Base-by-base conservation (phyloP, 2,888 invertebrate genomes). In the Eristalinus aeneus region DNA sequence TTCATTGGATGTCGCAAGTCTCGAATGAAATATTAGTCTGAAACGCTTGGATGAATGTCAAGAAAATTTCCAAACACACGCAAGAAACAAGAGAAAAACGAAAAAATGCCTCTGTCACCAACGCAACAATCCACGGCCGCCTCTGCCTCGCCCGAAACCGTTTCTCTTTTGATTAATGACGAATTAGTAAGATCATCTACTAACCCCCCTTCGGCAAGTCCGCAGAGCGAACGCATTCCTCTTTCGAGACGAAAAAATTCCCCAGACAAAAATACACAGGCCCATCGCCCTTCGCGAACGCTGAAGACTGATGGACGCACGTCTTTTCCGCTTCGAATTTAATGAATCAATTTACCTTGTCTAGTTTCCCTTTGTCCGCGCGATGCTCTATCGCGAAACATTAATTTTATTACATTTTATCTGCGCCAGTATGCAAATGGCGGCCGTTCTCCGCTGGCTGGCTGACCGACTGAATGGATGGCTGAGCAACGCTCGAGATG, bases 401-500 rank as follows among this genome's bases (percentile, higher is more conserved):
- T 83, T 87, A 83, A 86, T 82, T 86, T 86, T 82, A 86, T 82
- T 74, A 82, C 65, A 77, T 63, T 81, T 82, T 86, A 86, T 86
- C 86, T 86, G 82, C 81, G 82, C 82, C 39, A 74, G 31, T 82
- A 86, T 86, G 82, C 61, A 86, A 86, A 86, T 86, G 67, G 36
- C 36, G 11, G 56, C 54, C 61, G 31, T 31, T 22, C 56, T 20
- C 12, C n/a, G n/a, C n/a, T n/a, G n/a, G 54, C 22, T 8, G 54
- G 4, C 11, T 12, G 39, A 39, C 39, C 46, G 46, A 16, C 46
- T 46, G 46, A 46, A 68, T 65, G 60, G 53, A 46, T 73, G 82
- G 67, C 56, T 69, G 64, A 78, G 65, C 78, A 73, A 23, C 34
- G 39, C 20, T 67, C 56, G 58, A 36, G 39, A 36, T 36, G 36